phyloP scores from a whole-genome alignment of 2,113 vertebrate genomes.

The Thymallus thymallus region DNA sequence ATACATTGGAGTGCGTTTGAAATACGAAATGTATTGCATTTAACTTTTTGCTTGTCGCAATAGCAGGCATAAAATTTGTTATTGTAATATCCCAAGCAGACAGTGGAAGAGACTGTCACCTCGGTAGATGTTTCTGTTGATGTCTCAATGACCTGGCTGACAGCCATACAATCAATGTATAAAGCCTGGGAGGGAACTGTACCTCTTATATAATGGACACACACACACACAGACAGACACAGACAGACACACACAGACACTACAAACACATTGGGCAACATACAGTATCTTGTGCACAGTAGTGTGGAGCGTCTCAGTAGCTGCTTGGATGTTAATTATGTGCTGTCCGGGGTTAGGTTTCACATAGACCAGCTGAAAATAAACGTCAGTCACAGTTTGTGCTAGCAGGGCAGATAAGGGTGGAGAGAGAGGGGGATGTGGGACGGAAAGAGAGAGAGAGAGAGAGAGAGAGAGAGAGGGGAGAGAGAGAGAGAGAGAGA shows the following conservation, averaged over 20 bases:
- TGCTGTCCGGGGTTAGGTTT: conserved; percentile 41
- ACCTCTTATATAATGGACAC: too few relatives aligned
- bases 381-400: conserved; percentile 39
- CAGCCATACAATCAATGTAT: too few relatives aligned
- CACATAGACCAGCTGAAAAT: conserved; percentile 47
- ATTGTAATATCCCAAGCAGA: too few relatives aligned
- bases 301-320: conserved; percentile 6
- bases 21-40: too few relatives aligned
- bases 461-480: neutral
- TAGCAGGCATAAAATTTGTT: too few relatives aligned
- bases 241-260: neutral
- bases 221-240: neutral
- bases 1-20: too few relatives aligned
- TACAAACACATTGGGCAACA: neutral
- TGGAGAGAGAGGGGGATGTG: neutral
- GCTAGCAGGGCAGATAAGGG: conserved; percentile 13
- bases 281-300: neutral
- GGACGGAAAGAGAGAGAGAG: neutral
- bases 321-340: conserved; percentile 36
- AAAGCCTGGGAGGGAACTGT: too few relatives aligned
- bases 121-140: too few relatives aligned
- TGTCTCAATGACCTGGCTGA: too few relatives aligned
- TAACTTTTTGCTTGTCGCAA: too few relatives aligned
- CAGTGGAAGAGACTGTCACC: too few relatives aligned
- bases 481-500: neutral